A percentile compares a stretch with the other conserved stretches of the same genome.
These are phyloP conservation scores for Pristionchus japonicus DNA, from an alignment of 2,888 invertebrate species.

Conservation along the genomic window DNA sequence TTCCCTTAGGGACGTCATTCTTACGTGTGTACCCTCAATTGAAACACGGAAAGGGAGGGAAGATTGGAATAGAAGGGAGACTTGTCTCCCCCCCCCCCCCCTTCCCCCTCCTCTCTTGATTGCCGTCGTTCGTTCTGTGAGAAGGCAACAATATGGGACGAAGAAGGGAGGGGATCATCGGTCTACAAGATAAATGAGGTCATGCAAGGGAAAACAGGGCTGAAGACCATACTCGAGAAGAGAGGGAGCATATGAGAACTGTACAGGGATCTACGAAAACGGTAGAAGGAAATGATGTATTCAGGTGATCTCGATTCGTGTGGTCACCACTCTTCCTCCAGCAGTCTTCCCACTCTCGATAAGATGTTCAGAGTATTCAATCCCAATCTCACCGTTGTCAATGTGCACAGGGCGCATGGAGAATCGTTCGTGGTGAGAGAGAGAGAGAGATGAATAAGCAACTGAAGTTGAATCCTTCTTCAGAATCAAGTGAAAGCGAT, in stretches of 20 bases:
- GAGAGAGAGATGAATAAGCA: neutral
- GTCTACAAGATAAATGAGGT: constrained; percentile 5
- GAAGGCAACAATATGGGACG: neutral
- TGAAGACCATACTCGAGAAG: neutral
- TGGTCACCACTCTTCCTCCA: constrained; percentile 54
- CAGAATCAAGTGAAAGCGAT: constrained; percentile 47
- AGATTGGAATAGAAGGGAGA: neutral
- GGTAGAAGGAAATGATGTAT: neutral
- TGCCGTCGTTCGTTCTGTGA: neutral
- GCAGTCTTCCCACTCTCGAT: constrained; percentile 55
- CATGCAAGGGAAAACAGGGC: constrained; percentile 1
- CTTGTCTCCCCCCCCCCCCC: neutral
- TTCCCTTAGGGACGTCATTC: neutral
- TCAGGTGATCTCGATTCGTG: constrained; percentile 62
- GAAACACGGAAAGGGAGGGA: neutral
- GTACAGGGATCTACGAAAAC: too few relatives aligned
- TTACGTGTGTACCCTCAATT: neutral
- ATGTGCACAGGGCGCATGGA: constrained; percentile 38
- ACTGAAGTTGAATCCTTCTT: neutral
- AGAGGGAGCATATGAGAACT: too few relatives aligned
- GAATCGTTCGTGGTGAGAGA: constrained; percentile 29
- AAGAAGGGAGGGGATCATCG: neutral
- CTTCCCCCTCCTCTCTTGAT: too few relatives aligned
- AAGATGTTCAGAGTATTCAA: constrained; percentile 56
- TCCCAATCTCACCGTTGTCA: constrained; percentile 54